A percentile compares a stretch with the other conserved stretches of the same genome.
phyloP scores from a whole-genome alignment of 2,797 vertebrate genomes.

The Channa striata region DNA sequence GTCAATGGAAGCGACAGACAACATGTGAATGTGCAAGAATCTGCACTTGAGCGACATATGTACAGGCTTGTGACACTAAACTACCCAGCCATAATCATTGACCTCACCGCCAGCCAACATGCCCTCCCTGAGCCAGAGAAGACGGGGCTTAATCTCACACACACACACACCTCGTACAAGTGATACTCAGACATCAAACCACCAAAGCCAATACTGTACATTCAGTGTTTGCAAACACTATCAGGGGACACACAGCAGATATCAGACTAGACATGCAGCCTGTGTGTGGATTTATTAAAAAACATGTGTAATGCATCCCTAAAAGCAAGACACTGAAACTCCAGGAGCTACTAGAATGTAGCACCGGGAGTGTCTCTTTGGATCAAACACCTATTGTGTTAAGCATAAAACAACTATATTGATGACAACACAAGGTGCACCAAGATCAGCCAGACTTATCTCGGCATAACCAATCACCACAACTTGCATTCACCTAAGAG shows the following conservation, averaged over 20 bases:
- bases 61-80: constrained; percentile 37
- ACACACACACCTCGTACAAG: neutral
- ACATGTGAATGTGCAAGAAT: constrained; percentile 30
- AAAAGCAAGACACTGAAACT: neutral
- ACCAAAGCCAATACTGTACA: neutral
- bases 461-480: neutral
- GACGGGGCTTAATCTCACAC: constrained; percentile 50
- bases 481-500: neutral
- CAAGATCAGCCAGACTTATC: too few relatives aligned
- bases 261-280: neutral
- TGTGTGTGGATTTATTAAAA: constrained; percentile 9
- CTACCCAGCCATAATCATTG: constrained; percentile 54
- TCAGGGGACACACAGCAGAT: neutral
- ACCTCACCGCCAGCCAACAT: constrained; percentile 52
- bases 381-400: neutral
- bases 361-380: too few relatives aligned
- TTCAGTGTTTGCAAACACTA: constrained; percentile 32
- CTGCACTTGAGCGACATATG: constrained; percentile 1
- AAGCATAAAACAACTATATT: neutral
- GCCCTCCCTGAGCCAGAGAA: constrained; percentile 47
- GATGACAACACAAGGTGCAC: neutral
- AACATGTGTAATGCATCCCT: neutral
- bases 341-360: neutral
- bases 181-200: constrained; percentile 29
- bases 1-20: constrained; percentile 36